These are phyloP conservation scores for Datnioides undecimradiatus DNA, from an alignment of 2,113 vertebrate species.

Conservation along the genomic window DNA sequence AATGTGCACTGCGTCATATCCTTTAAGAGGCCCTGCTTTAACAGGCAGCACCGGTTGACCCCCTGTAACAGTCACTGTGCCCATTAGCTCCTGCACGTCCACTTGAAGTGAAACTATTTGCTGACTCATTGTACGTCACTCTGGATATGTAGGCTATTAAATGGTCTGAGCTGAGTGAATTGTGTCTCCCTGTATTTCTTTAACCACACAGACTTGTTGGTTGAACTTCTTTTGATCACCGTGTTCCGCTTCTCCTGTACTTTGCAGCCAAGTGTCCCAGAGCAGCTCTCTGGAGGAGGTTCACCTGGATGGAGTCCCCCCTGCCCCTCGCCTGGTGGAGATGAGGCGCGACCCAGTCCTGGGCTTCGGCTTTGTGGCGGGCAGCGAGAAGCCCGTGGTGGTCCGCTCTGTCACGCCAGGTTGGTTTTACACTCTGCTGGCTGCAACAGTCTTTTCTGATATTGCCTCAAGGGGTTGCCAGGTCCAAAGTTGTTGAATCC, in stretches of 20 bases:
- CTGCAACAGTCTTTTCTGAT: neutral
- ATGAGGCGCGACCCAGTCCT: slow-evolving; percentile 96
- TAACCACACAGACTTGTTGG: too few species aligned
- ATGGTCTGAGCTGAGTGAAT: slow-evolving; percentile 1
- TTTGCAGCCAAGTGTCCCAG: slow-evolving; percentile 91
- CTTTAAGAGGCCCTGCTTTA: neutral
- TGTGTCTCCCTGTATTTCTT: too few species aligned
- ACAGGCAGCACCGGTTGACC: neutral
- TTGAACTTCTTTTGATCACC: neutral
- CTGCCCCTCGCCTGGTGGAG: slow-evolving; percentile 92
- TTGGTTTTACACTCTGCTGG: neutral
- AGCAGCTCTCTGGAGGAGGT: slow-evolving; percentile 94
- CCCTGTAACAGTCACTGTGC: neutral
- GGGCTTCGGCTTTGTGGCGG: slow-evolving; percentile 97
- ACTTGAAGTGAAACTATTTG: slow-evolving; percentile 11
- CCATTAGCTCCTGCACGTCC: slow-evolving; percentile 11
- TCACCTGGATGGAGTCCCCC: slow-evolving; percentile 90
- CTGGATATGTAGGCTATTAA: slow-evolving; percentile 5
- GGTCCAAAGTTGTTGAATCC: neutral
- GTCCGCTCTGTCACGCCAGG: slow-evolving; percentile 98
- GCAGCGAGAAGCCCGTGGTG: slow-evolving; percentile 97
- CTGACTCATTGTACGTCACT: slow-evolving; percentile 37
- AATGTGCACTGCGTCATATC: slow-evolving; percentile 22
- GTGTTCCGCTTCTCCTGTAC: neutral
- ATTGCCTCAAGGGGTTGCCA: neutral